Conservation (phyloP, 2,888 invertebrate species). For the Nemoura dubitans region DNA sequence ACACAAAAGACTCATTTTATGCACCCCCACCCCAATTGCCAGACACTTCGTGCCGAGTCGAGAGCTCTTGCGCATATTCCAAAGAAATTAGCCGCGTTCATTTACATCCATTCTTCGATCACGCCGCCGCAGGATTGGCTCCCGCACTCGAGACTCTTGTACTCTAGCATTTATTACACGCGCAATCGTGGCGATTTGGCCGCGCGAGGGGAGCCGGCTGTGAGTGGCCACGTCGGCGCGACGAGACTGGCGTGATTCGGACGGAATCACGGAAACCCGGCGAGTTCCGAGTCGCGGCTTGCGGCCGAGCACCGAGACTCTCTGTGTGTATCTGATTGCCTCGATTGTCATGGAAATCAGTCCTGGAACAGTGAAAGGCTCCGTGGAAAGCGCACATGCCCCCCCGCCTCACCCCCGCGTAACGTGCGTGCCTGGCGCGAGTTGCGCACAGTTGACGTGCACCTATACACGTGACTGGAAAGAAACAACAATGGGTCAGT, state of each 20-base stretch:
- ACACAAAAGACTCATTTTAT: constrained; percentile 8
- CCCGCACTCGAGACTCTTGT: not conserved
- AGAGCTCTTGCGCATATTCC: not conserved
- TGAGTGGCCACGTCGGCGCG: not conserved
- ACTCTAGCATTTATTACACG: not conserved
- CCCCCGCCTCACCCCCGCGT: no score
- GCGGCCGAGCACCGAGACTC: not conserved
- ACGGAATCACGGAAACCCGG: not conserved
- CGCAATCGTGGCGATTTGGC: not conserved
- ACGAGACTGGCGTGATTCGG: not conserved
- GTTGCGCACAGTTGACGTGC: not conserved
- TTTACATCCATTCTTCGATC: not conserved
- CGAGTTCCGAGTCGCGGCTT: not conserved
- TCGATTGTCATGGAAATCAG: not conserved
- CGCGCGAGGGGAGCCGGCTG: not conserved
- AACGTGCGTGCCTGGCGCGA: not conserved
- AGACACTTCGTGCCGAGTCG: constrained; percentile 3
- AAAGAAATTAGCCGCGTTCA: constrained; percentile 12
- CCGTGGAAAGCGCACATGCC: not conserved
- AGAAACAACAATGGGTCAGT: not conserved
- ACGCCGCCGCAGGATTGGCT: not conserved
- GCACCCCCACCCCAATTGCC: not conserved
- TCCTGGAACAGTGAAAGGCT: not conserved
- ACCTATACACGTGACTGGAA: not conserved
- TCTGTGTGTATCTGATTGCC: not conserved